phyloP scores from a whole-genome alignment of 2,888 invertebrate species.

The Heliconius charithonia region DNA sequence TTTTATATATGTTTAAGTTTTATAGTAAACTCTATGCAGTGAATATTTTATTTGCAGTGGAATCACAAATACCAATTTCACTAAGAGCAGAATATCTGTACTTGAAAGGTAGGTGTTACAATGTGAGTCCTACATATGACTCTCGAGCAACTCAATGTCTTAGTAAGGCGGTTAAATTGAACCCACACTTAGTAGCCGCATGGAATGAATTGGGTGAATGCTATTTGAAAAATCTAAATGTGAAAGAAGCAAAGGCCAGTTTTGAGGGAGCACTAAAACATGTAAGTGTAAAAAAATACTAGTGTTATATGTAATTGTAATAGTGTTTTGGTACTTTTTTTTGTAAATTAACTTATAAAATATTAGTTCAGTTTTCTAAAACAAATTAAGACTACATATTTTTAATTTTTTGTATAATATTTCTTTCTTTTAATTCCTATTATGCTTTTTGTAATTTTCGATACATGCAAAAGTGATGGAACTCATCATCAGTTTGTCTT shows the following conservation, averaged over 20 bases:
- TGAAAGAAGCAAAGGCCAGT: constrained; percentile 91
- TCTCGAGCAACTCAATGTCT: constrained; percentile 88
- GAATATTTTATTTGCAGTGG: constrained; percentile 49
- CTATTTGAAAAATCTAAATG: constrained; percentile 93
- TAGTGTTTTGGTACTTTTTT: background rate
- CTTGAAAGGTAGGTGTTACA: constrained; percentile 89
- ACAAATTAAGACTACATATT: too few relatives aligned
- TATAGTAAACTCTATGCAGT: too few relatives aligned
- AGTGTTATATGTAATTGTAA: too few relatives aligned
- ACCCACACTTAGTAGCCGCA: constrained; percentile 90
- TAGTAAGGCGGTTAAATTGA: constrained; percentile 92
- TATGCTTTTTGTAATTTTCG: too few relatives aligned
- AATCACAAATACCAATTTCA: constrained; percentile 65
- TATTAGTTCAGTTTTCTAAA: too few relatives aligned
- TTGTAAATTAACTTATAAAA: too few relatives aligned
- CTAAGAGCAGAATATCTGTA: constrained; percentile 85
- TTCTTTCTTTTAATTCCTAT: too few relatives aligned
- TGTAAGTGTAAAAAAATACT: constrained; percentile 72
- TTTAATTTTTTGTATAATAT: too few relatives aligned
- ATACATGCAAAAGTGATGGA: too few relatives aligned
- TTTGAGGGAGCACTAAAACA: constrained; percentile 90
- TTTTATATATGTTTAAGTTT: too few relatives aligned
- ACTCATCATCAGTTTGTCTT: too few relatives aligned
- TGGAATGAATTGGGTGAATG: constrained; percentile 96
- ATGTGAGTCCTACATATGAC: constrained; percentile 87